Evolutionary conservation across 1,140 invertebrate species (phyloP).

Genomic region (Conus betulinus): DNA sequence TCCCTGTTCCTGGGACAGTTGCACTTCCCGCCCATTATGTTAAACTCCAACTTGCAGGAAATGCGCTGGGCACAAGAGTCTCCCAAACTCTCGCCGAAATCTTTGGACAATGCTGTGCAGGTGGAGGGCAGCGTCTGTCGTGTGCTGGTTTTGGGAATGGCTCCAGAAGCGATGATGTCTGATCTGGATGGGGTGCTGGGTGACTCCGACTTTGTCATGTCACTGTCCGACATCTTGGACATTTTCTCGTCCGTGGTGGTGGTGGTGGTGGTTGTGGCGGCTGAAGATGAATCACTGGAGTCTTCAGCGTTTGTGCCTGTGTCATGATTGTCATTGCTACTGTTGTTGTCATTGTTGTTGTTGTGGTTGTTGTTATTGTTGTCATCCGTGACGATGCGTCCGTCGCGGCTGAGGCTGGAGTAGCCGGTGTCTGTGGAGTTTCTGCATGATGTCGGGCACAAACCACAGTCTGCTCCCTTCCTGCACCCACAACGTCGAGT

Average conservation of each 20-base stretch:
- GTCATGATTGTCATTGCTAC: neutral
- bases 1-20: neutral
- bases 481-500: neutral
- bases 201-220: neutral
- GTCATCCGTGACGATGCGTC: slow-evolving; percentile 39
- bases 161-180: neutral
- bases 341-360: neutral
- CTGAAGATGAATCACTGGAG: neutral
- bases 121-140: neutral
- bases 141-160: neutral
- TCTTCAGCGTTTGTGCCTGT: neutral
- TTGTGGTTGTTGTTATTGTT: slow-evolving; percentile 10
- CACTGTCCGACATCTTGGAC: neutral
- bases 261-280: neutral
- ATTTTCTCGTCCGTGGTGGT: neutral
- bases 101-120: neutral
- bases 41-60: neutral
- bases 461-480: slow-evolving; percentile 33
- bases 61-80: neutral
- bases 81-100: neutral
- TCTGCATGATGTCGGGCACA: slow-evolving; percentile 49
- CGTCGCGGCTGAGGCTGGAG: slow-evolving; percentile 56
- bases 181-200: neutral
- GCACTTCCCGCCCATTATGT: neutral
- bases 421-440: slow-evolving; percentile 63